These are phyloP conservation scores for Labeo catla DNA, from an alignment of 2,113 vertebrate species.

Conservation along the genomic window DNA sequence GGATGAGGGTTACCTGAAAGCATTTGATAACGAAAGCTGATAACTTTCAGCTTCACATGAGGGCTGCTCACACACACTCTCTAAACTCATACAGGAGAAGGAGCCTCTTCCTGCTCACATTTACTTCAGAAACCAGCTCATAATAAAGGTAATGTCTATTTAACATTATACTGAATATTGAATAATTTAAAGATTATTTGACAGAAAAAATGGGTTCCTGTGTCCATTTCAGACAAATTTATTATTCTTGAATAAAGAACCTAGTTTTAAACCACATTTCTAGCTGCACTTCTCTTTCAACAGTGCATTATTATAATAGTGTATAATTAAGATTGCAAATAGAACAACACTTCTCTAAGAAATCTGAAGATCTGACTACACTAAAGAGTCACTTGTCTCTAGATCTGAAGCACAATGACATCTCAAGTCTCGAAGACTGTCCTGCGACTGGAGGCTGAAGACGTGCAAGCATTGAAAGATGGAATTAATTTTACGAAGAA, in stretches of 20 bases:
- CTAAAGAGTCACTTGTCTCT: background rate
- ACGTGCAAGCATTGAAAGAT: slow-evolving; percentile 67
- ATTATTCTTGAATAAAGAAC: background rate
- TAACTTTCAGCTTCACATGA: background rate
- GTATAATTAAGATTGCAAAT: too few species aligned
- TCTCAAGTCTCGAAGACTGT: slow-evolving; percentile 65
- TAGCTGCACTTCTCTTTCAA: too few species aligned
- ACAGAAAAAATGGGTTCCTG: background rate
- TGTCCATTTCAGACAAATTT: background rate
- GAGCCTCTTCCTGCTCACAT: background rate
- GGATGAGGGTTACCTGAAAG: background rate
- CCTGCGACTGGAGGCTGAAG: slow-evolving; percentile 64
- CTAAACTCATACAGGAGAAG: too few species aligned
- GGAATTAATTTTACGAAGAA: slow-evolving; percentile 79
- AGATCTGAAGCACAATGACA: slow-evolving; percentile 39
- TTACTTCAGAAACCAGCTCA: background rate
- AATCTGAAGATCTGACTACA: background rate
- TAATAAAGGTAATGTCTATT: background rate
- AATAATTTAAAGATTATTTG: background rate
- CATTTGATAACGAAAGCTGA: background rate
- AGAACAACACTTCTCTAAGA: too few species aligned
- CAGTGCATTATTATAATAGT: too few species aligned
- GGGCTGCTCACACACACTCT: background rate
- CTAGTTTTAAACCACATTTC: too few species aligned
- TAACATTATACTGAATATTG: too few species aligned